These are phyloP conservation scores for Drosophila aff. DNA, from an alignment of 1,140 invertebrate genomes.

Conservation along the genomic window DNA sequence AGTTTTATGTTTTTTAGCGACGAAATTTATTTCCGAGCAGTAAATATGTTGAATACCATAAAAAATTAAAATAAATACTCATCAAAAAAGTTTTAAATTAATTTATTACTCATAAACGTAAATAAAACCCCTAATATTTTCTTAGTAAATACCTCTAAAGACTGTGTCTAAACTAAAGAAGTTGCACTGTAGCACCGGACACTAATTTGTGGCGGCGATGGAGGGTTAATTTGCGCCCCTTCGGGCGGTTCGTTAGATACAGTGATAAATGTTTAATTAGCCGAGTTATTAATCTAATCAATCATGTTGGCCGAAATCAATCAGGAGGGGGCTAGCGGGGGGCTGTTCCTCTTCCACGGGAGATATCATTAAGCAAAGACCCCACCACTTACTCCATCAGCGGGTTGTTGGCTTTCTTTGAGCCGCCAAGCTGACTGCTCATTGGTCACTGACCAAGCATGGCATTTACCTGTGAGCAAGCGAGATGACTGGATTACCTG, in stretches of 20 bases:
- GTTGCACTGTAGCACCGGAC: constrained; percentile 19
- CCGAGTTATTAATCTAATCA: constrained; percentile 81
- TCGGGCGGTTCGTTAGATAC: constrained; percentile 62
- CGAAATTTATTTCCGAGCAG: not conserved
- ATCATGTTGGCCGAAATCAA: constrained; percentile 69
- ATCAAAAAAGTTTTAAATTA: too few relatives aligned
- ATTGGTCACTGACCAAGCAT: constrained; percentile 3
- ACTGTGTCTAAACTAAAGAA: constrained; percentile 6
- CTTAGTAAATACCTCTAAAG: not conserved
- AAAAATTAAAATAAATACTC: not conserved
- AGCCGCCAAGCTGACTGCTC: not conserved
- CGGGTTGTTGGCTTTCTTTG: constrained; percentile 24
- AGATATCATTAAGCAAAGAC: constrained; percentile 2
- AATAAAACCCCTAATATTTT: not conserved
- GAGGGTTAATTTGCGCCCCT: constrained; percentile 48
- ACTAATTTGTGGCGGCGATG: constrained; percentile 30
- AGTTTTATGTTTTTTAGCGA: too few relatives aligned
- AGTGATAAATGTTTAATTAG: constrained; percentile 81
- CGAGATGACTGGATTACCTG: constrained; percentile 1
- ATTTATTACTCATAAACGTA: not conserved
- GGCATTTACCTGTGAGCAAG: not conserved
- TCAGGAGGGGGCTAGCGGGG: constrained; percentile 40
- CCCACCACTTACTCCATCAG: not conserved
- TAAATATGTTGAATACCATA: not conserved
- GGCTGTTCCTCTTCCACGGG: not conserved